Evolutionary conservation across 2,797 vertebrate genomes (phyloP), one percentile per base, ranked within the genome.

Genomic region (Chaunax sp.): DNA sequence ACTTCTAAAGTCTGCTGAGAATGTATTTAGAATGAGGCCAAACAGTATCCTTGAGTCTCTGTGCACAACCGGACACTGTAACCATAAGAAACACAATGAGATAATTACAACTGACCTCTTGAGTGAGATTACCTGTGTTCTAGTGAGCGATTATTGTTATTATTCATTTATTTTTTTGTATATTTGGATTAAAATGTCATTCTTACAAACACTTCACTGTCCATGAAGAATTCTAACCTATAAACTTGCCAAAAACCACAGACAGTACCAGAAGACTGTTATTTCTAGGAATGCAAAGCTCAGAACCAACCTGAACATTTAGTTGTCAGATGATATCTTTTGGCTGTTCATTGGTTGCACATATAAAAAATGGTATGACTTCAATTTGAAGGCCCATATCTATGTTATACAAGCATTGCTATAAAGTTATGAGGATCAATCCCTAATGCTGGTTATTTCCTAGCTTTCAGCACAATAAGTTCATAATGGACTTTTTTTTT

Each of bases 361-460:
- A 44, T 16, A 52, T 69, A 30, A 9, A 30, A 30, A 30, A 30
- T 30, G 5, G 28, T 30, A 30, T n/a, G n/a, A n/a, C n/a, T n/a
- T n/a, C n/a, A n/a, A n/a, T 30, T 30, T 30, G 28, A 3, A 37
- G 35, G 35, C 35, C 35, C 35, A 11, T n/a, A n/a, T n/a, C n/a
- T n/a, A 51, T 53, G 55, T 86, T 81, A 35, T 22, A 20, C 41
- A 66, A 76, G 30, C 47, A 55, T 64, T 87, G 75, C 78, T 82
- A 44, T 82, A 71, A 26, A 75, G 44, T 44, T 20, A 18, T 53
- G 52, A 64, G 46, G 64, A 61, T 22, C 55, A 51, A 77, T 62
- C 77, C 81, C 82, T 88, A 64, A 64, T 52, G 22, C 46, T 12
- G 56, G 16, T 67, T 67, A 40, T 66, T 82, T 79, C 45, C 72